These are phyloP conservation scores for Notodromas monacha DNA, from an alignment of 2,888 invertebrate species.

Conservation along the genomic window DNA sequence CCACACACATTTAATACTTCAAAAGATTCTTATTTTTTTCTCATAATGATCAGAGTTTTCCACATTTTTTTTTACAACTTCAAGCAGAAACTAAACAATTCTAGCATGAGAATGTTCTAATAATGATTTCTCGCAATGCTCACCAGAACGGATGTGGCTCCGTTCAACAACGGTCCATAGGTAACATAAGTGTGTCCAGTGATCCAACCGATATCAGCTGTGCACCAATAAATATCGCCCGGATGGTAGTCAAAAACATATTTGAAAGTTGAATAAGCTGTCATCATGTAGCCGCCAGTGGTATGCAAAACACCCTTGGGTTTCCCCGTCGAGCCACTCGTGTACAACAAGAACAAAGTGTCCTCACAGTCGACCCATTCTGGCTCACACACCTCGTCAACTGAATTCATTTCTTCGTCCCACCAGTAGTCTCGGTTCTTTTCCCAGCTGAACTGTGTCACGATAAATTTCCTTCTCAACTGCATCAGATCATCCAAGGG, in stretches of 20 bases:
- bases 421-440: conserved; percentile 17
- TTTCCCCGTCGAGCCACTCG: conserved; percentile 23
- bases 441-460: conserved; percentile 10
- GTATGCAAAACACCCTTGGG: conserved; percentile 24
- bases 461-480: too few species aligned
- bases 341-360: conserved; percentile 23
- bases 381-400: conserved; percentile 16
- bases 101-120: too few species aligned
- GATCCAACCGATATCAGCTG: conserved; percentile 17
- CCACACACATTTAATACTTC: too few species aligned
- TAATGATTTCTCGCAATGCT: too few species aligned
- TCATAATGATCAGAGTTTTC: too few species aligned
- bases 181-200: conserved; percentile 14
- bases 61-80: too few species aligned
- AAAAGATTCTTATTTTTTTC: too few species aligned
- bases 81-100: too few species aligned
- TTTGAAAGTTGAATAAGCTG: conserved; percentile 19
- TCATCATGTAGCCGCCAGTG: conserved; percentile 22
- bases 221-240: conserved; percentile 17
- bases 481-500: too few species aligned
- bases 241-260: conserved; percentile 20
- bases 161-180: conserved; percentile 77
- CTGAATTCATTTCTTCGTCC: conserved; percentile 17
- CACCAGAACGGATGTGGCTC: conserved; percentile 73
- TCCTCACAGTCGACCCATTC: conserved; percentile 23